phyloP scores from a whole-genome alignment of 64 coral and sea anemone genomes.

The Stichodactyla helianthus region DNA sequence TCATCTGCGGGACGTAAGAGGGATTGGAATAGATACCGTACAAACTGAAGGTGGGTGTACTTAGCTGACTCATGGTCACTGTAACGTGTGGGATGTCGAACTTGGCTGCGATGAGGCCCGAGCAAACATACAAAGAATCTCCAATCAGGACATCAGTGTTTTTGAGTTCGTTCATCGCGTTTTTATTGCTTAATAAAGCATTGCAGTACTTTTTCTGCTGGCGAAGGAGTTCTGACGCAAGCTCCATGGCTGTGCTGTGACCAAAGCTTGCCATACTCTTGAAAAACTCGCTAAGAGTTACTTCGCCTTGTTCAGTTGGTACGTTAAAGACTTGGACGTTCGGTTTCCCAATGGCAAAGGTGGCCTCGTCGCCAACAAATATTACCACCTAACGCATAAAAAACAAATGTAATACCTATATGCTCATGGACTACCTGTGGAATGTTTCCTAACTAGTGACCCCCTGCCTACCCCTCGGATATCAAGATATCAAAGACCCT shows the following conservation, averaged over 20 bases:
- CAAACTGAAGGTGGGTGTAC: neutral
- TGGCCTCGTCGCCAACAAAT: neutral
- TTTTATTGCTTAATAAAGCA: constrained; percentile 3
- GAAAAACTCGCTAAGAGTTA: neutral
- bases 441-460: neutral
- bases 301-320: neutral
- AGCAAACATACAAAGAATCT: constrained; percentile 24
- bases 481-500: no score
- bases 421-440: neutral
- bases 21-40: constrained; percentile 9
- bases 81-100: constrained; percentile 29
- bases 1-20: constrained; percentile 25
- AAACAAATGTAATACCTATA: neutral
- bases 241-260: neutral
- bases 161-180: constrained; percentile 12
- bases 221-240: neutral
- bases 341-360: neutral
- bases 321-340: neutral
- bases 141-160: constrained; percentile 32
- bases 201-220: constrained; percentile 16
- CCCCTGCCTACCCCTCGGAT: no score
- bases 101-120: constrained; percentile 25
- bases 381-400: neutral
- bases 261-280: neutral
- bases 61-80: neutral